Evolutionary conservation across 2,888 invertebrate genomes (phyloP).

Genomic region (Lottia scabra): DNA sequence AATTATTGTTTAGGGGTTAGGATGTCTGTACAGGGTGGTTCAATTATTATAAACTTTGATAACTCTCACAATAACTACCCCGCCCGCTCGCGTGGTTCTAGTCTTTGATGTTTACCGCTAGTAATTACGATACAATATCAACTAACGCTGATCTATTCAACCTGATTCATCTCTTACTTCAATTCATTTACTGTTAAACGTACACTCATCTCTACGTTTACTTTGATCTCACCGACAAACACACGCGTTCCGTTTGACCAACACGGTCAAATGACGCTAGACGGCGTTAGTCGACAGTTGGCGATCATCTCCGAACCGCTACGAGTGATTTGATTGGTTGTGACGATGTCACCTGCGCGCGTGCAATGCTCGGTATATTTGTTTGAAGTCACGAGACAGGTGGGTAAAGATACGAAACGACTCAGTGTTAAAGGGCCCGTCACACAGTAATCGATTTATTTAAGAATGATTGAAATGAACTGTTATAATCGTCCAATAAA

Average conservation of each 20-base stretch:
- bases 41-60: not conserved
- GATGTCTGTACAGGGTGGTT: not conserved
- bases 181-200: not conserved
- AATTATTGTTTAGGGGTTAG: too few species aligned
- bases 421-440: too few species aligned
- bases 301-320: not conserved
- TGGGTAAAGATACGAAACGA: not conserved
- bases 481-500: not conserved
- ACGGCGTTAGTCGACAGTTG: not conserved
- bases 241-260: not conserved
- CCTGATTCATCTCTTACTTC: not conserved
- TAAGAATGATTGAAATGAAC: too few species aligned
- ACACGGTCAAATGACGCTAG: not conserved
- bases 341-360: not conserved
- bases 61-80: not conserved
- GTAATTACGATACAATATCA: not conserved
- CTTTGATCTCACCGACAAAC: not conserved
- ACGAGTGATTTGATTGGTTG: not conserved
- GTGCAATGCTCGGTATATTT: not conserved
- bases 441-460: too few species aligned
- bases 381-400: not conserved
- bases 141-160: not conserved
- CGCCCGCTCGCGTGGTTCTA: not conserved
- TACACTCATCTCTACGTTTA: not conserved
- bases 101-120: not conserved